These are phyloP conservation scores for Montifringilla adamsi DNA, from an alignment of 2,113 vertebrate species.

Conservation along the genomic window DNA sequence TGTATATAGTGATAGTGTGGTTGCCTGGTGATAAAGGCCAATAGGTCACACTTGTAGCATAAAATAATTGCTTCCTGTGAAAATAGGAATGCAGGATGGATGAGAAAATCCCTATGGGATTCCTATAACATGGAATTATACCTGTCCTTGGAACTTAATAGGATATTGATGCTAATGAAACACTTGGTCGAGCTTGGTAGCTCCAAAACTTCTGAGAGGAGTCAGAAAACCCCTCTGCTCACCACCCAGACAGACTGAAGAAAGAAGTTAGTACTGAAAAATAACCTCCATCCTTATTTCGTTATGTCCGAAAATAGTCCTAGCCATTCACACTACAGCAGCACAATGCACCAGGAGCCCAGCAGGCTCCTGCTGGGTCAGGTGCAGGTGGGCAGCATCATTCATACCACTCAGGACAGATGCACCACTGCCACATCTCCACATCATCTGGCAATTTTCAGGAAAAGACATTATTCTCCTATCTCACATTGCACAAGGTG, in stretches of 20 bases:
- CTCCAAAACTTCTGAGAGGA: neutral
- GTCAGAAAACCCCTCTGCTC: neutral
- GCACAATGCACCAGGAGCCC: neutral
- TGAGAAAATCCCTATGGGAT: neutral
- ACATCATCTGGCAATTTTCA: neutral
- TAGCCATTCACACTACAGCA: neutral
- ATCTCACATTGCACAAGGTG: neutral
- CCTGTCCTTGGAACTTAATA: neutral
- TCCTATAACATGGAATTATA: neutral
- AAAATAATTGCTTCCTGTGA: neutral
- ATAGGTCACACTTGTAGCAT: neutral
- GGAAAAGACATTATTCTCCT: neutral
- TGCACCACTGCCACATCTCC: neutral
- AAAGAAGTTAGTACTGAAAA: neutral
- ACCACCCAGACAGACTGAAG: neutral
- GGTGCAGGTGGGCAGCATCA: neutral
- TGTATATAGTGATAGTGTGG: neutral
- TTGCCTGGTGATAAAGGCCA: constrained; percentile 30
- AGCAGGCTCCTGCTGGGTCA: neutral
- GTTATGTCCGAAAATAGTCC: neutral
- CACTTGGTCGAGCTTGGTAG: neutral
- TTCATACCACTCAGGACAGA: neutral
- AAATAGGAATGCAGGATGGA: neutral
- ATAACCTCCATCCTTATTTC: neutral
- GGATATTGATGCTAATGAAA: neutral